Evolutionary conservation across 1,140 invertebrate species (phyloP), one percentile per base, ranked within the genome.

Genomic region (Apis florea): DNA sequence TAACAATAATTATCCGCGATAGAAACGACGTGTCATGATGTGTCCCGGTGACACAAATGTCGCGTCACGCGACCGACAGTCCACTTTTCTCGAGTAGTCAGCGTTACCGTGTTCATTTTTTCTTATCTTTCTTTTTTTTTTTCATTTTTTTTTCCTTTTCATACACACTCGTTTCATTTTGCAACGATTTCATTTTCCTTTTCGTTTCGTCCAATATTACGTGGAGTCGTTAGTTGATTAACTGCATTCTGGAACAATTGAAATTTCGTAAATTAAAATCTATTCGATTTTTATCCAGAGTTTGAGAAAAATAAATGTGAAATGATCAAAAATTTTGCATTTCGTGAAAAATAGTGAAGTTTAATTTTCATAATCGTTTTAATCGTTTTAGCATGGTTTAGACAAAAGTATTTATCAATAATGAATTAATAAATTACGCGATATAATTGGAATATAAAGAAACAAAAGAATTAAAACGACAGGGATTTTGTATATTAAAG

Each of bases 11-110:
- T 81, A 75, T 75, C 40, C 72, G 17, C 53, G 53, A 59, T 75
- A 67, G 59, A 81, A 80, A 75, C 53, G 47, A 17, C 15, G 70
- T 74, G 63, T 74, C 72, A 67, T 63, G 24, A 53, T 56, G 77
- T 54, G 72, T 81, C 63, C 79, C 26, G 72, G 72, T 75, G 79
- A 81, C 79, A 75, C 79, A 81, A 81, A 81, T 81, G 66, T 63
- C 79, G 26, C 63, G 71, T 81, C 79, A 81, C 79, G 79, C 72
- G 47, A 81, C 26, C 63, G 72, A 75, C 71, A 67, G 47, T 75
- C 40, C 79, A 75, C 73, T 81, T 81, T 75, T 26, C 79, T 53
- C 63, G 79, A 81, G 56, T 51, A 49, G 61, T 74, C 17, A 24
- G 6, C 26, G 24, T 75, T 81, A 75, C 56, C 73, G 72, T 31